phyloP scores from a whole-genome alignment of 2,888 invertebrate species.

The Mimas tiliae region DNA sequence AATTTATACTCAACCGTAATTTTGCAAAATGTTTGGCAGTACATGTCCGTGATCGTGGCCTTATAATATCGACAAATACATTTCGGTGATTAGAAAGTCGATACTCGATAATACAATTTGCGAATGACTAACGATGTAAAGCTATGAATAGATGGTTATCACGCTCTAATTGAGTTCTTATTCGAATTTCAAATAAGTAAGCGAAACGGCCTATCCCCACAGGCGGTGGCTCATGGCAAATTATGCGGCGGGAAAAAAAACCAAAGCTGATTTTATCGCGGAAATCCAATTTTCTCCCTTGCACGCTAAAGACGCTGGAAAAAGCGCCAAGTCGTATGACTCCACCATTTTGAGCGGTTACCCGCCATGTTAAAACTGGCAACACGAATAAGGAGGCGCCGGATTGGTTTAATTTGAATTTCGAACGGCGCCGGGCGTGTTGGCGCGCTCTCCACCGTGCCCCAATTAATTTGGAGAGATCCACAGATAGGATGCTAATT shows the following conservation, averaged over 20 bases:
- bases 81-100: constrained; percentile 22
- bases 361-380: constrained; percentile 79
- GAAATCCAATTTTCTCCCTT: constrained; percentile 84
- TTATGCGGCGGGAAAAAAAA: constrained; percentile 76
- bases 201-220: constrained; percentile 66
- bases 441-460: constrained; percentile 61
- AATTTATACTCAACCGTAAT: too few species aligned
- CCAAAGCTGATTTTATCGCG: constrained; percentile 83
- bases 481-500: constrained; percentile 81
- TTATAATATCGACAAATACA: neutral
- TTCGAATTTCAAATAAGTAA: constrained; percentile 69
- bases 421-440: constrained; percentile 75
- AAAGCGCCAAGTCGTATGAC: constrained; percentile 84
- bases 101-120: constrained; percentile 24
- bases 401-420: constrained; percentile 85
- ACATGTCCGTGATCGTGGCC: too few species aligned
- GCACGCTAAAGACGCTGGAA: constrained; percentile 83
- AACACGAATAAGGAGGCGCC: constrained; percentile 85
- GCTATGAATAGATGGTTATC: constrained; percentile 49
- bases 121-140: constrained; percentile 29
- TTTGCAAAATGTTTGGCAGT: too few species aligned
- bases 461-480: constrained; percentile 82
- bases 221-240: constrained; percentile 65
- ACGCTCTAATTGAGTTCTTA: constrained; percentile 74
- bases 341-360: constrained; percentile 80